Conservation (phyloP, 2,113 vertebrate genomes). For the Hassar affinis region DNA sequence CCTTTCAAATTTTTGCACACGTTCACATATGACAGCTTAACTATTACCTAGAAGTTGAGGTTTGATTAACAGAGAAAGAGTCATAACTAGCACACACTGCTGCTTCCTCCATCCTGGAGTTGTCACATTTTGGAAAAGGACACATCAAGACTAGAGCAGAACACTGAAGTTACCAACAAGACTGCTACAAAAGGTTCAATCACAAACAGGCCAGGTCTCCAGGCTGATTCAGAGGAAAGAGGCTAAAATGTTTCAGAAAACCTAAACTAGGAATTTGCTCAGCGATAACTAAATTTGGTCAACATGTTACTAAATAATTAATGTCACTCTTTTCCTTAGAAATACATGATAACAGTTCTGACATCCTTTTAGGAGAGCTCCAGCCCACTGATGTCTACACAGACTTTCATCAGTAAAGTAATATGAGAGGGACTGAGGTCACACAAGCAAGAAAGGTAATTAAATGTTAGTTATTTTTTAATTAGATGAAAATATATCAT, state of each 20-base stretch:
- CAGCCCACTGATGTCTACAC: not conserved
- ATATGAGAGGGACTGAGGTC: too few relatives aligned
- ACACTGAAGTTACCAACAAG: constrained; percentile 27
- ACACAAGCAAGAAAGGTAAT: not conserved
- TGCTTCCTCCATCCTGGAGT: constrained; percentile 52
- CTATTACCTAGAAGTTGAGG: constrained; percentile 62
- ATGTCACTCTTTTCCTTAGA: not conserved
- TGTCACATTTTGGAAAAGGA: constrained; percentile 37
- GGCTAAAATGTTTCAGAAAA: not conserved
- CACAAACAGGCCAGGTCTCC: not conserved
- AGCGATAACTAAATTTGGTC: not conserved
- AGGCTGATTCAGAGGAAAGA: not conserved
- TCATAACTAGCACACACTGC: constrained; percentile 61
- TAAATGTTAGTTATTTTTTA: not conserved
- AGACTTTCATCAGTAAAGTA: not conserved
- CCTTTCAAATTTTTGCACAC: constrained; percentile 39
- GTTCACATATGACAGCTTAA: constrained; percentile 63
- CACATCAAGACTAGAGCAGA: constrained; percentile 10
- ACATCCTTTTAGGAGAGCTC: not conserved
- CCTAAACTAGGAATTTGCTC: not conserved
- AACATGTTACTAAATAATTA: not conserved
- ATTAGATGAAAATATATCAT: not conserved
- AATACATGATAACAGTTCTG: not conserved
- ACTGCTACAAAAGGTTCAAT: not conserved
- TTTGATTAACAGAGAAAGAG: constrained; percentile 65